Base-by-base conservation (phyloP, 1,140 invertebrate genomes). In the Lysiphlebus fabarum region DNA sequence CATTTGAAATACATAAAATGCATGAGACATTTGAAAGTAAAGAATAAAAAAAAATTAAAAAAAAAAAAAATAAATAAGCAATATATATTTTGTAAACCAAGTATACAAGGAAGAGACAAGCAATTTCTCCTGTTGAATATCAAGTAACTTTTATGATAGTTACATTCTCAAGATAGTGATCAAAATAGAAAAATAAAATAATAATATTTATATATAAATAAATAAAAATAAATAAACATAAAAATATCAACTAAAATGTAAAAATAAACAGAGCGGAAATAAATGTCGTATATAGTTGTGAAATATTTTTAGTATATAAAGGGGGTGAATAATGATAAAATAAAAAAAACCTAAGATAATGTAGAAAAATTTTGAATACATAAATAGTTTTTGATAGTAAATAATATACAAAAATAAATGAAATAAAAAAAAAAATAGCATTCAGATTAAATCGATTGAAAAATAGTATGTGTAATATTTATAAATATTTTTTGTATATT, bases 1-100 rank as follows among this genome's bases (percentile, higher is more conserved):
- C 49, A 51, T 51, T 51, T 51, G 34, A 51, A 37, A 51, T 36
- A 51, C 49, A 51, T 51, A 34, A 51, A 51, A 51, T 51, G 49
- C 49, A 51, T 51, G 49, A 36, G 36, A 51, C 49, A 51, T 51
- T n/a, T 51, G 49, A 4, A 51, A 34, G 49, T n/a, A 38, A 34
- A 12, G 49, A n/a, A n/a, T n/a, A n/a, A n/a, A n/a, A 26, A 26
- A 26, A 26, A 26, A 26, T 26, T 26, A 26, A 26, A 26, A 26
- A 26, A 26, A 17, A 17, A 17, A 26, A 26, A 26, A 26, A 26
- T 2, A 26, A 1, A 26, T 26, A 26, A 26, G 17, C 49, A 51
- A 51, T 51, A 26, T 26, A 26, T 26, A 51, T 51, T 36, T 49
- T 11, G 47, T 26, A 26, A 8, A 33, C 34, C 49, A 36, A 51